phyloP scores from a whole-genome alignment of 2,888 invertebrate genomes.

The Drosophila paucipuncta region DNA sequence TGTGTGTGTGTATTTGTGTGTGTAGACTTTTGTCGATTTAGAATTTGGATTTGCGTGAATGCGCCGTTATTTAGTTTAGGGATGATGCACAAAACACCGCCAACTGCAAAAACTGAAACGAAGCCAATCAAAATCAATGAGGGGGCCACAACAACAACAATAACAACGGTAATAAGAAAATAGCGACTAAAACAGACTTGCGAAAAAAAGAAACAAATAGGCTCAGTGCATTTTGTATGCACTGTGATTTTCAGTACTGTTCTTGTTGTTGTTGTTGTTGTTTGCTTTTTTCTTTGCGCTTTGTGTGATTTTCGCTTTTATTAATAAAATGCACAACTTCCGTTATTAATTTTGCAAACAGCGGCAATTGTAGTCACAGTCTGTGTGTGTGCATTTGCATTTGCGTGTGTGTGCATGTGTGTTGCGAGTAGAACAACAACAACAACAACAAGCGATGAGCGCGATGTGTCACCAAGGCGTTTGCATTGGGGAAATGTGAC shows the following conservation, averaged over 20 bases:
- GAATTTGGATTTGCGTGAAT: slow-evolving; percentile 52
- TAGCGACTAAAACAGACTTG: slow-evolving; percentile 24
- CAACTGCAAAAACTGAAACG: slow-evolving; percentile 50
- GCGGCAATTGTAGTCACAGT: slow-evolving; percentile 63
- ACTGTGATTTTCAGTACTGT: slow-evolving; percentile 31
- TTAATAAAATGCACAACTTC: slow-evolving; percentile 85
- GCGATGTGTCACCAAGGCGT: slow-evolving; percentile 63
- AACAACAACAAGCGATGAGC: slow-evolving; percentile 55
- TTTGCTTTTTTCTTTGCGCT: slow-evolving; percentile 40
- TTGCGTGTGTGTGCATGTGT: slow-evolving; percentile 7
- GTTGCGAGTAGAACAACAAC: slow-evolving; percentile 36
- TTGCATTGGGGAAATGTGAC: slow-evolving; percentile 21
- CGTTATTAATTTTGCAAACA: slow-evolving; percentile 83
- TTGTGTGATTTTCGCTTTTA: slow-evolving; percentile 76
- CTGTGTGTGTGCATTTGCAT: slow-evolving; percentile 10
- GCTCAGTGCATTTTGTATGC: slow-evolving; percentile 39
- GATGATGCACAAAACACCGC: slow-evolving; percentile 62
- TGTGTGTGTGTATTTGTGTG: slow-evolving; percentile 28
- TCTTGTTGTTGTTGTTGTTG: slow-evolving; percentile 32
- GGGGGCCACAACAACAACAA: slow-evolving; percentile 30
- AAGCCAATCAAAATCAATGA: slow-evolving; percentile 57
- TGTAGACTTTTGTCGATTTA: slow-evolving; percentile 50
- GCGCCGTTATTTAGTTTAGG: slow-evolving; percentile 33
- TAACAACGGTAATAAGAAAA: slow-evolving; percentile 19
- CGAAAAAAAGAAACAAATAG: slow-evolving; percentile 34